Percentiles rank a stretch among this genome's conserved stretches.
phyloP scores from a whole-genome alignment of 2,888 invertebrate species.

The Aphodius sticticus region DNA sequence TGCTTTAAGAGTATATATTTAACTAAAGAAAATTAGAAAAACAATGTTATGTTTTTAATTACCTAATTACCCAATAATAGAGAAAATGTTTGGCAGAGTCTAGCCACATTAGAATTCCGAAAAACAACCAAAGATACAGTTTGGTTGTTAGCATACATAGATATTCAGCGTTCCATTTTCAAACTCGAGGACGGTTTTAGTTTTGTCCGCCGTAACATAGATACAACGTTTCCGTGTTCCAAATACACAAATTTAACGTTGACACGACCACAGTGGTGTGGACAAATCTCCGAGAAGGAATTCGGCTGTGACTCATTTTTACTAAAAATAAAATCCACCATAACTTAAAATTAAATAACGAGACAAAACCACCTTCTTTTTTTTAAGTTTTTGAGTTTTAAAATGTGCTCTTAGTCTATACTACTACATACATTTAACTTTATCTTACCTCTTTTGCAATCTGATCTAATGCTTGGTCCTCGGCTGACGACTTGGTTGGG shows the following conservation, averaged over 20 bases:
- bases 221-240: background rate
- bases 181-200: background rate
- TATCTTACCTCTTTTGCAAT: conserved; percentile 93
- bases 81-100: too few species aligned
- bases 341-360: background rate
- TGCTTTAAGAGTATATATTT: too few species aligned
- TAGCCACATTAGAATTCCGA: conserved; percentile 8
- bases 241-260: conserved; percentile 4
- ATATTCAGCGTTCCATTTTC: background rate
- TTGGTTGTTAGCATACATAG: background rate
- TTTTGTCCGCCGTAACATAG: background rate
- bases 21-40: too few species aligned
- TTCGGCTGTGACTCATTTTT: background rate
- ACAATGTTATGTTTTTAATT: too few species aligned
- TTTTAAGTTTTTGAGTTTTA: too few species aligned
- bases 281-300: background rate
- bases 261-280: background rate
- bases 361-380: background rate
- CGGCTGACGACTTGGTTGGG: conserved; percentile 89
- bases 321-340: background rate
- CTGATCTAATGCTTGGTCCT: conserved; percentile 96
- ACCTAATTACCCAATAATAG: too few species aligned
- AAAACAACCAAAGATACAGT: background rate
- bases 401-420: too few species aligned
- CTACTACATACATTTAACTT: background rate